phyloP scores from a whole-genome alignment of 2,113 vertebrate species.

The Varanus salvator region DNA sequence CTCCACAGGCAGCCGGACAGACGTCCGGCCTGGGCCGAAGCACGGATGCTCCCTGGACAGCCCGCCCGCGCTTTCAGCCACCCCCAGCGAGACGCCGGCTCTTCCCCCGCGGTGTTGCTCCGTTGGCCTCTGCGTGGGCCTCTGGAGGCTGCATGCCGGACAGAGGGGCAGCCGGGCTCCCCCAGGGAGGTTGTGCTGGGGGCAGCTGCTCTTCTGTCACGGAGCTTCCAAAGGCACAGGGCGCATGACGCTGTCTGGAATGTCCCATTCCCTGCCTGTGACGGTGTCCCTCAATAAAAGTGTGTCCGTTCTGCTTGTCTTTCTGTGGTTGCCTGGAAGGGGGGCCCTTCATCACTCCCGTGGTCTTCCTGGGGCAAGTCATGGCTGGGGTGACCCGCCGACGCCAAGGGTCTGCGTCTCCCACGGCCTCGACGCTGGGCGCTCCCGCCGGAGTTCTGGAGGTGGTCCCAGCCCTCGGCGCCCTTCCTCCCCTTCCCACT shows the following conservation, averaged over 20 bases:
- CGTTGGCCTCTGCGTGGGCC: neutral
- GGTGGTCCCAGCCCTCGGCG: neutral
- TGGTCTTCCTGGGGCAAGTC: neutral
- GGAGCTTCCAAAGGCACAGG: neutral
- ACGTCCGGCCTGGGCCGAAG: neutral
- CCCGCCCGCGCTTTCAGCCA: neutral
- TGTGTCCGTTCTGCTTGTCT: neutral
- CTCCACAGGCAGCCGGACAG: neutral
- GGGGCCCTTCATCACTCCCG: neutral
- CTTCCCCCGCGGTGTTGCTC: neutral
- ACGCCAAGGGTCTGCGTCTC: neutral
- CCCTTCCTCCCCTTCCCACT: neutral
- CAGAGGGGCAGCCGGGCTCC: neutral
- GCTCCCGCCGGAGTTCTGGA: neutral
- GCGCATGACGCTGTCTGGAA: too few species aligned
- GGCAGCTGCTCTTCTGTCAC: neutral
- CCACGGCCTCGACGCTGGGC: neutral
- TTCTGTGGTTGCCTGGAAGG: neutral
- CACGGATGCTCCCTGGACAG: neutral
- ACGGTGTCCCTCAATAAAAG: neutral
- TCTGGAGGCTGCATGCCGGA: neutral
- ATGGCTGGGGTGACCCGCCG: neutral
- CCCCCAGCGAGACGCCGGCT: slow-evolving; percentile 9
- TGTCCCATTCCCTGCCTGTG: neutral
- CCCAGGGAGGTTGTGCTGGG: neutral